phyloP scores from a whole-genome alignment of 2,113 vertebrate genomes.

The Actenoides hombroni region DNA sequence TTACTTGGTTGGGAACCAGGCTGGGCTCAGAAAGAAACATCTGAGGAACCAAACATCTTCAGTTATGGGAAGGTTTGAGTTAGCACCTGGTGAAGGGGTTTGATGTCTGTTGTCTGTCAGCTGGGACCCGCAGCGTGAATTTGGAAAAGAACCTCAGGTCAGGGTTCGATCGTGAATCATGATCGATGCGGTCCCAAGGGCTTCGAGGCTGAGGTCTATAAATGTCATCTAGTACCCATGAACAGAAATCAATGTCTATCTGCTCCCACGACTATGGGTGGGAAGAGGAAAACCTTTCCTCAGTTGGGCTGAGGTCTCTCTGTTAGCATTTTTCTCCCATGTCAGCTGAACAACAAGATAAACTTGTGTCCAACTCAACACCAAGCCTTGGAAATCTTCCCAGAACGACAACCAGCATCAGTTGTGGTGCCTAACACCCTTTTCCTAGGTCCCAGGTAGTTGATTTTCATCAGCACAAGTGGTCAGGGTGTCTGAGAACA shows the following conservation, averaged over 20 bases:
- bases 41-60: not conserved
- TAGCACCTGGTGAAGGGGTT: not conserved
- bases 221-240: rapidly evolving
- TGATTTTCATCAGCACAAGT: not conserved
- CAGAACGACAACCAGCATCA: not conserved
- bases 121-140: not conserved
- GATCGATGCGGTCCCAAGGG: not conserved
- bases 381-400: not conserved
- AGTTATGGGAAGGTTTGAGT: not conserved
- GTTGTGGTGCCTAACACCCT: too few species aligned
- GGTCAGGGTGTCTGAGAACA: not conserved
- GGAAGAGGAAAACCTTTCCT: not conserved
- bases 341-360: not conserved
- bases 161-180: rapidly evolving
- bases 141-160: not conserved
- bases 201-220: not conserved
- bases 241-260: not conserved
- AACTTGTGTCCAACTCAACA: not conserved
- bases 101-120: not conserved
- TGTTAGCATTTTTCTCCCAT: not conserved
- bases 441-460: not conserved
- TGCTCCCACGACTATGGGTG: rapidly evolving
- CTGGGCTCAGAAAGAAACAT: not conserved
- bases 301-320: rapidly evolving
- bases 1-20: not conserved